phyloP scores from a whole-genome alignment of 1,140 invertebrate species.

The Neodiprion pinetum region DNA sequence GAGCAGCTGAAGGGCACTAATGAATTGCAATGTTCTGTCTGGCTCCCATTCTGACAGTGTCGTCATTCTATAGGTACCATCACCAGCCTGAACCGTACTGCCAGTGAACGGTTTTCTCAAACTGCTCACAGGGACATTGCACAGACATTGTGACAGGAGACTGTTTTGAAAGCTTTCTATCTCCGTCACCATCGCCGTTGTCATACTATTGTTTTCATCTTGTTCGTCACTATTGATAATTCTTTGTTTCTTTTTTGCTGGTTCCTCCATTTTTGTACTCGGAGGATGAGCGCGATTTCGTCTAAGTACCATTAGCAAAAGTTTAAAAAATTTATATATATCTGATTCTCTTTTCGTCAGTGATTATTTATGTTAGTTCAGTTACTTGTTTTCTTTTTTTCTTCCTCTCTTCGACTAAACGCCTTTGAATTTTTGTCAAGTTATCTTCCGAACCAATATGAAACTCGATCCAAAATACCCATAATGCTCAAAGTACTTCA shows the following conservation, averaged over 20 bases:
- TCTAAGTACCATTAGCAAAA: constrained; percentile 52
- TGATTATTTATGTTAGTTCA: background rate
- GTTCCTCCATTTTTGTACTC: constrained; percentile 66
- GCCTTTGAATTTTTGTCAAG: constrained; percentile 24
- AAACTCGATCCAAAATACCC: constrained; percentile 13
- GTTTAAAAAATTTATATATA: constrained; percentile 8
- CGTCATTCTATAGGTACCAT: constrained; percentile 62
- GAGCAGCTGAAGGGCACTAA: constrained; percentile 82
- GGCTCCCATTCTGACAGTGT: constrained; percentile 74
- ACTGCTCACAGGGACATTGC: constrained; percentile 74
- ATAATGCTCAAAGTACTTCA: constrained; percentile 6
- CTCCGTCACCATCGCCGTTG: constrained; percentile 51
- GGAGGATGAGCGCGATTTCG: constrained; percentile 40
- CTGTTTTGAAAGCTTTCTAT: constrained; percentile 67
- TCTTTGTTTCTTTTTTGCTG: constrained; percentile 77
- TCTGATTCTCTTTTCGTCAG: background rate
- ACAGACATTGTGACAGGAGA: constrained; percentile 77
- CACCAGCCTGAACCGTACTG: constrained; percentile 62
- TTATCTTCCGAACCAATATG: constrained; percentile 25
- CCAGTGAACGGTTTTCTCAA: constrained; percentile 74
- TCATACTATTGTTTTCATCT: constrained; percentile 62
- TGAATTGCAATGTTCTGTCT: constrained; percentile 75
- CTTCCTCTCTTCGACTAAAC: background rate
- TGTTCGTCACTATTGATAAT: constrained; percentile 62
- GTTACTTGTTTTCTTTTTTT: constrained; percentile 16